A percentile compares a stretch with the other conserved stretches of the same genome.
Evolutionary conservation across 2,888 invertebrate genomes (phyloP).

Genomic region (Thera obeliscata): DNA sequence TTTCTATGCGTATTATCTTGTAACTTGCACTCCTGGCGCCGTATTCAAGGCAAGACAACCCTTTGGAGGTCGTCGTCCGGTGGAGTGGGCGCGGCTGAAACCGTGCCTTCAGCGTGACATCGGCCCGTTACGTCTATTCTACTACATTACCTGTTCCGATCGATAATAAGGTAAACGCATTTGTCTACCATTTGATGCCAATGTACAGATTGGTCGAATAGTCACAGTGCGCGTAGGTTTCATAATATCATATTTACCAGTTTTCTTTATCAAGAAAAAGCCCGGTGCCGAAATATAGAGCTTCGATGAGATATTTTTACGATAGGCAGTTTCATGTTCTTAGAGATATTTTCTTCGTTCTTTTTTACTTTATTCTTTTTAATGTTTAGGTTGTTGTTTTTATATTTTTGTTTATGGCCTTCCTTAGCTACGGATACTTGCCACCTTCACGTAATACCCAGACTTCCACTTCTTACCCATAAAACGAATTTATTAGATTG

Average conservation of each 20-base stretch:
- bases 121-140: conserved; percentile 48
- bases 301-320: too few species aligned
- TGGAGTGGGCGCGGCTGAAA: conserved; percentile 76
- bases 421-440: not conserved
- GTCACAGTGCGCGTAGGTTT: not conserved
- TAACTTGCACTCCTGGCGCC: conserved; percentile 32
- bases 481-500: not conserved
- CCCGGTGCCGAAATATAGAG: too few species aligned
- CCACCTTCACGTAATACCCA: not conserved
- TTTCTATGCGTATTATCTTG: conserved; percentile 1
- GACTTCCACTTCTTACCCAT: too few species aligned
- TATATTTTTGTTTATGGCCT: not conserved
- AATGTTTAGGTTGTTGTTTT: too few species aligned
- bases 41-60: conserved; percentile 54
- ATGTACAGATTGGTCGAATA: conserved; percentile 18
- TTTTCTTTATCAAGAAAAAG: too few species aligned
- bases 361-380: too few species aligned
- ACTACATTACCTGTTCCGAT: conserved; percentile 33
- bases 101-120: conserved; percentile 67
- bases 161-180: conserved; percentile 36
- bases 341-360: too few species aligned
- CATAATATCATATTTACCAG: not conserved
- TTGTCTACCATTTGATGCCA: conserved; percentile 12
- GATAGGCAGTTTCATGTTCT: too few species aligned
- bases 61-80: conserved; percentile 71